phyloP scores from a whole-genome alignment of 2,888 invertebrate genomes.

The Sepiola atlantica region DNA sequence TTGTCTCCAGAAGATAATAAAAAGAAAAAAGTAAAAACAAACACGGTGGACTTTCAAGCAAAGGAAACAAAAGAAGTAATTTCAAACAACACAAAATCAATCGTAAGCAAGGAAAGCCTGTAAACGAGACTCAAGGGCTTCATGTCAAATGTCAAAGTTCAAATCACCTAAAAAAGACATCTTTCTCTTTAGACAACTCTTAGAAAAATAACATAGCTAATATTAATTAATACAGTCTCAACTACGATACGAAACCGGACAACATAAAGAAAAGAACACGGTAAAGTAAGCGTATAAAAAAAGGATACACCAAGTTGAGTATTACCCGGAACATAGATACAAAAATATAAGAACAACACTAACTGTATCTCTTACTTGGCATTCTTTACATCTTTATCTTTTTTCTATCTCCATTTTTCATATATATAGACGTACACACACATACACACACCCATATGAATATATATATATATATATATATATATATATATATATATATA shows the following conservation, averaged over 20 bases:
- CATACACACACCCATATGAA: too few species aligned
- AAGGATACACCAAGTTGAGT: too few species aligned
- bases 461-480: too few species aligned
- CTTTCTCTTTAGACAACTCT: neutral
- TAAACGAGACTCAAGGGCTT: neutral
- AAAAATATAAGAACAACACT: too few species aligned
- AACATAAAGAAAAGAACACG: neutral
- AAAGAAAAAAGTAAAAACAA: neutral
- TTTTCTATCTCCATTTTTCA: too few species aligned
- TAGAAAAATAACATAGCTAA: slow-evolving; percentile 6
- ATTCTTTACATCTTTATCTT: too few species aligned
- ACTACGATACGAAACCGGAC: neutral
- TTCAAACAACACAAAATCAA: neutral
- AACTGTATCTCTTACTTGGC: too few species aligned
- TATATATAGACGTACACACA: too few species aligned
- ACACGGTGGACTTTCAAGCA: too few species aligned
- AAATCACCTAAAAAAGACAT: neutral
- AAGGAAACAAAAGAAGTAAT: neutral
- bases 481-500: too few species aligned
- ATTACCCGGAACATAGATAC: too few species aligned
- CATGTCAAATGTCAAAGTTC: neutral
- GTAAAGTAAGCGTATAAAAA: too few species aligned
- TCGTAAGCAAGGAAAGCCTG: neutral
- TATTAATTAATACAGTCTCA: neutral
- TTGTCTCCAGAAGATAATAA: neutral